Conservation (phyloP, 1,140 invertebrate genomes). For the Ladona fulva region DNA sequence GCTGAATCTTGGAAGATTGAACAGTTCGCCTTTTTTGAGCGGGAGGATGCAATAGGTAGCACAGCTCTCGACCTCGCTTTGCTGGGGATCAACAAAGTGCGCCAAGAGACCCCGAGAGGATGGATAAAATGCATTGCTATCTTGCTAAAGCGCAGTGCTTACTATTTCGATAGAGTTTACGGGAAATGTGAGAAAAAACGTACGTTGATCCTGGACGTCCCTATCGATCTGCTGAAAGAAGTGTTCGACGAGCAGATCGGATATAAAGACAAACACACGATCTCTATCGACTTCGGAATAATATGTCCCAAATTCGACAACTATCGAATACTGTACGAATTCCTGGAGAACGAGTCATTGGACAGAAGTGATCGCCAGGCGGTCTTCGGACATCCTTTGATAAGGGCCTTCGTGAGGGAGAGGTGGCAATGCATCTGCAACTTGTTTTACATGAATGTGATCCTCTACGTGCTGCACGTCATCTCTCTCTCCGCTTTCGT, state of each 20-base stretch:
- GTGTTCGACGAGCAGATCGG: no score
- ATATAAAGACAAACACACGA: conserved; percentile 17
- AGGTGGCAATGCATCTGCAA: conserved; percentile 38
- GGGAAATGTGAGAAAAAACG: no score
- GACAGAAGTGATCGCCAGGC: conserved; percentile 26
- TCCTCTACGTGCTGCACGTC: conserved; percentile 34
- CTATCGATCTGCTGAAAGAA: no score
- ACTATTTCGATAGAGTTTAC: no score
- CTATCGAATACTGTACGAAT: conserved; percentile 31
- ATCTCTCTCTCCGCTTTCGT: conserved; percentile 27
- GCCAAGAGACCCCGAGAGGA: no score
- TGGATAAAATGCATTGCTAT: no score
- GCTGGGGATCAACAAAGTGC: no score
- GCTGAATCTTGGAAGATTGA: neutral
- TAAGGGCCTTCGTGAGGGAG: conserved; percentile 38
- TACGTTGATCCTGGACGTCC: no score
- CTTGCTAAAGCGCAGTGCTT: no score
- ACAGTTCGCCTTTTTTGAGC: neutral
- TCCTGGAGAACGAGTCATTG: conserved; percentile 18
- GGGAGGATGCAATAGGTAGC: no score
- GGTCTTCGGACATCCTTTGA: conserved; percentile 38
- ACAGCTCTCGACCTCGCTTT: neutral
- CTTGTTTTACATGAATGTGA: conserved; percentile 35
- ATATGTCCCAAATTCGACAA: conserved; percentile 24
- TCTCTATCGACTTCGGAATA: conserved; percentile 28